Base-by-base conservation (phyloP, 2,797 vertebrate genomes). In the Danionella dracula region DNA sequence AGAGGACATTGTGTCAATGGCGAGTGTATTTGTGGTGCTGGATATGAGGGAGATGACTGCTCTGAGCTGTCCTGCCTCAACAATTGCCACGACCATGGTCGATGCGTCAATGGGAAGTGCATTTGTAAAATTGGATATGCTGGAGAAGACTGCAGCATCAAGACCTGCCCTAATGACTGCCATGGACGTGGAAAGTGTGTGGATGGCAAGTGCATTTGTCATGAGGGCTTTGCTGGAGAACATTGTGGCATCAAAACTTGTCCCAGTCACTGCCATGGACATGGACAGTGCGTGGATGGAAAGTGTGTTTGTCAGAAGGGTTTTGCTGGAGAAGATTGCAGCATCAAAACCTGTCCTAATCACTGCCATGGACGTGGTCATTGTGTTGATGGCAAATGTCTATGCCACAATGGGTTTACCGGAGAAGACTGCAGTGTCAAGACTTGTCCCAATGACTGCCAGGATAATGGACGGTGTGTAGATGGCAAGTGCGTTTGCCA, bases 11-110 rank as follows among this genome's bases (percentile, higher is more conserved):
- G 96, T 0, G 44, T 92, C 1, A 80, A 89, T 0, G 95, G 96
- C 42, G 85, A 90, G 75, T 98, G 96, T 0, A 74, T 93, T 11
- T 99, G 96, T 2, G 78, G 94, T 0, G 68, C 86, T 12, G 90
- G 92, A 0, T 94, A 88, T 82, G 79, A 89, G 0, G 94, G 93
- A 0, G 90, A 94, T 1, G 93, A 94, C 81, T 96, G 94, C 4
- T 62, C 85, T 1, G 88, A 90, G 64, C 81, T 83, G 19, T 84
- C 91, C 20, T 96, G 94, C 56, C 90, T 82, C 11, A 88, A 71
- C 11, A 89, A 93, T 32, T 96, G 94, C 57, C 85, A 85, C 62
- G 77, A 83, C 72, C 85, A 61, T 0, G 94, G 94, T 1, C 84
- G 65, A 15, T 96, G 94, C 1, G 51, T 92, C 4, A 71, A 88